phyloP scores from a whole-genome alignment of 2,113 vertebrate species.

The Clarias magur region DNA sequence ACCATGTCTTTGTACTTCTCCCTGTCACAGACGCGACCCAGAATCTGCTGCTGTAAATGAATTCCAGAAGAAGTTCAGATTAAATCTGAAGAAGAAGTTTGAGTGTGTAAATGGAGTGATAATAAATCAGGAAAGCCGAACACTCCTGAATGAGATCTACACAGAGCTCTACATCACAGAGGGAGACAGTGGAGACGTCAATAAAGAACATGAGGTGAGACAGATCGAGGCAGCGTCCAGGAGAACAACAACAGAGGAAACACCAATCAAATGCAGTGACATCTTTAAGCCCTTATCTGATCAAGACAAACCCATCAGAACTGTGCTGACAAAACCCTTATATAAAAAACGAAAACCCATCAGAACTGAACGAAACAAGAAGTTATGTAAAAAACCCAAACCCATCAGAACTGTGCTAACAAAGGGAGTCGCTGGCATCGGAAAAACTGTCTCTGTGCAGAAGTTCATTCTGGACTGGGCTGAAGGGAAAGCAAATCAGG shows the following conservation, averaged over 20 bases:
- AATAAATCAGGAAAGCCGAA: not conserved
- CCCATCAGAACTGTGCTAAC: too few species aligned
- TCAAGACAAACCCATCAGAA: too few species aligned
- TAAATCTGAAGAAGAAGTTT: not conserved
- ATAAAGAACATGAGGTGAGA: constrained; percentile 47
- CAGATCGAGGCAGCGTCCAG: constrained; percentile 18
- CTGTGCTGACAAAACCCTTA: too few species aligned
- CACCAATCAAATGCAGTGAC: not conserved
- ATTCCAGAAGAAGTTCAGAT: not conserved
- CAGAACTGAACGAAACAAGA: too few species aligned
- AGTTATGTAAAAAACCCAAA: too few species aligned
- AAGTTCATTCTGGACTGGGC: too few species aligned
- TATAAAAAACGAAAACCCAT: too few species aligned
- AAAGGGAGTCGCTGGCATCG: too few species aligned
- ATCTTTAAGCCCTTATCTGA: too few species aligned
- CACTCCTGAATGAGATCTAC: constrained; percentile 48
- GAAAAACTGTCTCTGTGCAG: too few species aligned
- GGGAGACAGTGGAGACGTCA: constrained; percentile 36
- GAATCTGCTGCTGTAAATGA: not conserved
- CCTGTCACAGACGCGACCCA: not conserved
- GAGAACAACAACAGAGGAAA: not conserved
- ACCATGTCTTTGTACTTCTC: not conserved
- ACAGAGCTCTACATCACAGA: constrained; percentile 58
- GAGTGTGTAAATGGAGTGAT: not conserved
- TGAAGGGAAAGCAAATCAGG: too few species aligned